Conservation (phyloP, 2,888 invertebrate genomes). For the Pseudeuparius sepicola region DNA sequence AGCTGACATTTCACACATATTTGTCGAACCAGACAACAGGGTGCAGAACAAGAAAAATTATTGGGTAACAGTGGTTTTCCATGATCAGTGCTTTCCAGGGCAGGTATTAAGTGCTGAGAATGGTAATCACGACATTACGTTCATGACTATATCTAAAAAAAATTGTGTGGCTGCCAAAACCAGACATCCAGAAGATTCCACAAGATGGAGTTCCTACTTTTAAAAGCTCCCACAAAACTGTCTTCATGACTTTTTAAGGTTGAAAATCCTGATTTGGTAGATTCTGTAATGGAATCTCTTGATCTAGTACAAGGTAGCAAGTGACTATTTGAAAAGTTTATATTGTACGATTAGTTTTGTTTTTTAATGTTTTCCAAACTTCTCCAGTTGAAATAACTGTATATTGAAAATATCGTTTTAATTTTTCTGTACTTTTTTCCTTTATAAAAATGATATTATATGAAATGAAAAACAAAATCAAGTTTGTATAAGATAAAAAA, state of each 20-base stretch:
- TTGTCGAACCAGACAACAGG: not conserved
- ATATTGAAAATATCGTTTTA: too few species aligned
- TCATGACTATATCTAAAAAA: not conserved
- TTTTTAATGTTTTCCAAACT: too few species aligned
- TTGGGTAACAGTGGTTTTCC: slow-evolving; percentile 1
- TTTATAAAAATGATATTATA: not conserved
- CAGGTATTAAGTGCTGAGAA: not conserved
- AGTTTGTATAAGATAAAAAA: not conserved
- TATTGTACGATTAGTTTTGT: too few species aligned
- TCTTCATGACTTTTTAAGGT: slow-evolving; percentile 1
- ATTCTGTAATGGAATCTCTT: slow-evolving; percentile 1
- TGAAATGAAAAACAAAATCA: not conserved
- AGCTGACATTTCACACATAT: not conserved
- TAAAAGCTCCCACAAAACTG: not conserved
- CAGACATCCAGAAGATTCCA: too few species aligned
- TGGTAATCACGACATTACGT: not conserved
- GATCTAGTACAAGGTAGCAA: too few species aligned
- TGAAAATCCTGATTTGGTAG: slow-evolving; percentile 1
- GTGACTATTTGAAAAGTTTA: too few species aligned
- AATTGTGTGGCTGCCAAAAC: slow-evolving; percentile 1
- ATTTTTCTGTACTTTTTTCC: not conserved
- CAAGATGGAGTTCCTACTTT: too few species aligned
- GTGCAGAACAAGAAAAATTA: not conserved
- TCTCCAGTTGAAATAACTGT: too few species aligned
- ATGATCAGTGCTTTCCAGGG: slow-evolving; percentile 1